A percentile compares a stretch with the other conserved stretches of the same genome.
Conservation (phyloP, 1,140 invertebrate genomes). For the Ganaspis sp. region DNA sequence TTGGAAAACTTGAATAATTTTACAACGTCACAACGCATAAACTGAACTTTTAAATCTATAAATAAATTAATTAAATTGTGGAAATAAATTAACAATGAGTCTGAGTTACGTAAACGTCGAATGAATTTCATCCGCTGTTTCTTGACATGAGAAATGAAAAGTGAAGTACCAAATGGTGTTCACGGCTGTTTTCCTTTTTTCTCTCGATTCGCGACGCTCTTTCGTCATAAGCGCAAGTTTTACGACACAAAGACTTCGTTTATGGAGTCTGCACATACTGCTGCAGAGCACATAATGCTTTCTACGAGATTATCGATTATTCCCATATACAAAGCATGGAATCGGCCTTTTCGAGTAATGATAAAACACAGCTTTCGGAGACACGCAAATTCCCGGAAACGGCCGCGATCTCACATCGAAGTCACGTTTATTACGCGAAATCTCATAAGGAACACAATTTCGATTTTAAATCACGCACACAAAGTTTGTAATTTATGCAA, state of each 20-base stretch:
- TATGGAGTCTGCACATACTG: constrained; percentile 4
- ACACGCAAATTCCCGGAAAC: not conserved
- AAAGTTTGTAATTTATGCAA: no score
- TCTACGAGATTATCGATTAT: constrained; percentile 24
- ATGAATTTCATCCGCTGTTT: not conserved
- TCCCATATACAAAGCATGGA: not conserved
- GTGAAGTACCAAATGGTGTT: constrained; percentile 7
- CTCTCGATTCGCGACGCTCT: not conserved
- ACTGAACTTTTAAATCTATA: no score
- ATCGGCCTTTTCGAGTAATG: not conserved
- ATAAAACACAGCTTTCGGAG: not conserved
- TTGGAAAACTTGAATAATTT: no score
- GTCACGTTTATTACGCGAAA: not conserved
- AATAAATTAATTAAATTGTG: no score
- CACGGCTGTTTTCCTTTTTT: not conserved
- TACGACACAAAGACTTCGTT: constrained; percentile 6
- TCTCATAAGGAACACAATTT: constrained; percentile 4
- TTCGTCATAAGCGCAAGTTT: constrained; percentile 25
- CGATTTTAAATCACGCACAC: not conserved
- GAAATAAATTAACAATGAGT: no score
- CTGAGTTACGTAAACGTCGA: no score
- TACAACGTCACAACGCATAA: no score
- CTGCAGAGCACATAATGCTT: not conserved
- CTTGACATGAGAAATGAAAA: not conserved
- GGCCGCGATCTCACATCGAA: not conserved